A percentile compares a stretch with the other conserved stretches of the same genome.
These are phyloP conservation scores for Phrynocephalus versicolor DNA, from an alignment of 2,113 vertebrate genomes.

Conservation along the genomic window DNA sequence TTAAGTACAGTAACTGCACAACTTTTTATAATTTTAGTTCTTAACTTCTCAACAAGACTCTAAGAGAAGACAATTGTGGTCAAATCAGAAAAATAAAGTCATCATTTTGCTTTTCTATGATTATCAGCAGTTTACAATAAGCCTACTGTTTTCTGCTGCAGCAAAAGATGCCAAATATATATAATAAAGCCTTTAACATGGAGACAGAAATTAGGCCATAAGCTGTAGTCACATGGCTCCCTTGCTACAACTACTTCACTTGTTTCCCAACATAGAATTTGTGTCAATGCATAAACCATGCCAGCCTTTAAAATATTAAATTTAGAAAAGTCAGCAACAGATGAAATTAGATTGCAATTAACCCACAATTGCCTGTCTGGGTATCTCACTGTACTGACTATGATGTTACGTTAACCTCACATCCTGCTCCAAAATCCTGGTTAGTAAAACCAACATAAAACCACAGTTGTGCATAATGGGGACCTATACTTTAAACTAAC, in stretches of 20 bases:
- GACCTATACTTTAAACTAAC: too few relatives aligned
- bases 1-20: neutral
- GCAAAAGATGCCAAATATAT: neutral
- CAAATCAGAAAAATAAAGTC: neutral
- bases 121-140: neutral
- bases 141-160: neutral
- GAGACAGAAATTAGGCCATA: neutral
- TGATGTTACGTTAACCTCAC: too few relatives aligned
- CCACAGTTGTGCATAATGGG: too few relatives aligned
- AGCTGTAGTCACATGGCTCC: neutral
- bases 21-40: neutral
- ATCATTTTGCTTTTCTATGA: constrained; percentile 18
- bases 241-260: neutral
- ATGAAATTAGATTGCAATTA: neutral
- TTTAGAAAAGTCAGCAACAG: neutral
- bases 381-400: too few relatives aligned
- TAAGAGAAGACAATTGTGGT: neutral
- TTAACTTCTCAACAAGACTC: neutral
- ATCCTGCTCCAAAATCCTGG: too few relatives aligned
- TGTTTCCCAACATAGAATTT: neutral
- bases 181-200: neutral
- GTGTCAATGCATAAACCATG: accelerated
- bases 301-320: neutral
- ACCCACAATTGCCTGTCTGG: too few relatives aligned
- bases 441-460: too few relatives aligned